A percentile compares a stretch with the other conserved stretches of the same genome.
These are phyloP conservation scores for Catharus ustulatus DNA, from an alignment of 2,797 vertebrate species.

Conservation along the genomic window DNA sequence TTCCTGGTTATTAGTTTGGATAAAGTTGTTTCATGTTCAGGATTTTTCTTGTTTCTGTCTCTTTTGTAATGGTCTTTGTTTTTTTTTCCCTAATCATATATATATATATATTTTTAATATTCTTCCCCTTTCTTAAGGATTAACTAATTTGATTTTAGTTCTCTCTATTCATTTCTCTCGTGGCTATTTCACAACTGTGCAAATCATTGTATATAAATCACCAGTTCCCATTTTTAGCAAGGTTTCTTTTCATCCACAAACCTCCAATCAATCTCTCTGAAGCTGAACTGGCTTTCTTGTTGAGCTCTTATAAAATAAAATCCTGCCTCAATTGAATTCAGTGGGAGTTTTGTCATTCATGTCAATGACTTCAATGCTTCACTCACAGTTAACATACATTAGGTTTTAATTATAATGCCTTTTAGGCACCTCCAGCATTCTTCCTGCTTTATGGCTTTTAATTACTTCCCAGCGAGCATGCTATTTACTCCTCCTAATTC, in stretches of 20 bases:
- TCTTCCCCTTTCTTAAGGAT: neutral
- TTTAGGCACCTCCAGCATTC: slow-evolving; percentile 33
- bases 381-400: slow-evolving; percentile 35
- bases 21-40: neutral
- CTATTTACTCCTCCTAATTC: slow-evolving; percentile 51
- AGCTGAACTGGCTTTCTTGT: slow-evolving; percentile 11
- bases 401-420: slow-evolving; percentile 58
- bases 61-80: neutral
- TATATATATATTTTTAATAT: no score
- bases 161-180: slow-evolving; percentile 10
- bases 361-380: slow-evolving; percentile 28
- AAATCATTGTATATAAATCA: slow-evolving; percentile 7
- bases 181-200: neutral
- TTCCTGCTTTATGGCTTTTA: slow-evolving; percentile 52
- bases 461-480: slow-evolving; percentile 25
- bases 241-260: slow-evolving; percentile 39
- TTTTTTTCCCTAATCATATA: neutral
- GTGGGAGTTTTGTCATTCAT: slow-evolving; percentile 46
- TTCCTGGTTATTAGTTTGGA: neutral
- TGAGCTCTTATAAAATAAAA: neutral
- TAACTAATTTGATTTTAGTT: slow-evolving; percentile 19
- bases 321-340: neutral
- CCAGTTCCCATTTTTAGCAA: slow-evolving; percentile 12
- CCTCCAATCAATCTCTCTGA: slow-evolving; percentile 35
- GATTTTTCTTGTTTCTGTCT: neutral